Evolutionary conservation across 2,113 vertebrate genomes (phyloP).

Genomic region (Rhinolophus ferrumequinum): DNA sequence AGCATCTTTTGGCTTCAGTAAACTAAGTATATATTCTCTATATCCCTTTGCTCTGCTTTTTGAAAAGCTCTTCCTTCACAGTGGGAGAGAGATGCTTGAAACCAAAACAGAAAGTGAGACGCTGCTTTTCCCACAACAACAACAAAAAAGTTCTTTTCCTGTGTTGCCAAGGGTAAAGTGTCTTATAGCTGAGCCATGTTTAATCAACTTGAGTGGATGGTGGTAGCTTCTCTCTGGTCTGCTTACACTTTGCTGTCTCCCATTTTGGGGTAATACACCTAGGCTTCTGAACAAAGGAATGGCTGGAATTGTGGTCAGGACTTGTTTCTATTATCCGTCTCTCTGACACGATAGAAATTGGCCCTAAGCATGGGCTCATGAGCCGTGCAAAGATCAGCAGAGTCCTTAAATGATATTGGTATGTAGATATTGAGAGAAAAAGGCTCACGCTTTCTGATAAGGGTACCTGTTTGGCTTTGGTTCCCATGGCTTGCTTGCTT

Average conservation of each 20-base stretch:
- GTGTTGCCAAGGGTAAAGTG: neutral
- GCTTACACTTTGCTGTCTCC: neutral
- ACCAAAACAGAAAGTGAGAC: slow-evolving; percentile 20
- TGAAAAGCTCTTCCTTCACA: slow-evolving; percentile 20
- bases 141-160: neutral
- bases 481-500: neutral
- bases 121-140: neutral
- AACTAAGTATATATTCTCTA: slow-evolving; percentile 19
- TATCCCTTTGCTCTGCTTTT: slow-evolving; percentile 29
- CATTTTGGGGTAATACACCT: neutral
- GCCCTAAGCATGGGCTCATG: neutral
- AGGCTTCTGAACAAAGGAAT: neutral
- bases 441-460: neutral
- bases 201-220: neutral
- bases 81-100: slow-evolving; percentile 16
- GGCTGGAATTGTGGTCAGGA: neutral
- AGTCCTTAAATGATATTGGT: neutral
- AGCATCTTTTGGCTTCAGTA: slow-evolving; percentile 48
- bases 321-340: neutral
- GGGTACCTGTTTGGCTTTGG: neutral
- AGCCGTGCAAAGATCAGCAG: neutral
- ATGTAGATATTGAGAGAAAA: neutral
- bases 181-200: neutral
- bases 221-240: neutral
- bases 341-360: neutral